These are phyloP conservation scores for Zeugodacus cucurbitae DNA, from an alignment of 1,140 invertebrate genomes.

Conservation along the genomic window DNA sequence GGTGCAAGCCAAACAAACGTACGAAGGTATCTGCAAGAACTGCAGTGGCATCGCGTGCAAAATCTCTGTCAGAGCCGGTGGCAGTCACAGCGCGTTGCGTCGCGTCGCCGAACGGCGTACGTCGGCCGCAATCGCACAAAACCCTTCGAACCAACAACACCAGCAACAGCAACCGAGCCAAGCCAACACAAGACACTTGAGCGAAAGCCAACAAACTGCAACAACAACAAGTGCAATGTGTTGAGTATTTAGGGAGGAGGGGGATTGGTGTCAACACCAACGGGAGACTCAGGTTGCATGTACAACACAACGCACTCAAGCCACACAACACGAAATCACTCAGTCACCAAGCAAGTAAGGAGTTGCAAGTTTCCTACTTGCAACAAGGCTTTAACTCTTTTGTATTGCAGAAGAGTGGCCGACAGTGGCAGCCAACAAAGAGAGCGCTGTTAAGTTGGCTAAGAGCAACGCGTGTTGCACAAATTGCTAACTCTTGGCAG, in stretches of 20 bases:
- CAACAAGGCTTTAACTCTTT: background rate
- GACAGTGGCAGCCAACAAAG: background rate
- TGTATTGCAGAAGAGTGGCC: background rate
- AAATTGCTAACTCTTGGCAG: background rate
- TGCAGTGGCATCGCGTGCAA: conserved; percentile 65
- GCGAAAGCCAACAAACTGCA: background rate
- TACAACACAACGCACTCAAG: conserved; percentile 23
- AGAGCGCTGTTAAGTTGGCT: background rate
- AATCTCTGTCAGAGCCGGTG: conserved; percentile 65
- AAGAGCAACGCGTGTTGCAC: background rate
- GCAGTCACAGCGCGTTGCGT: background rate
- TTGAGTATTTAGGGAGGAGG: background rate
- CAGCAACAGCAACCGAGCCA: conserved; percentile 2
- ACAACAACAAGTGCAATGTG: background rate
- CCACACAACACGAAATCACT: background rate
- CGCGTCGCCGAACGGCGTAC: background rate
- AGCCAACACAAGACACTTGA: background rate
- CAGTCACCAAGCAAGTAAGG: background rate
- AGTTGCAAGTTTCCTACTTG: background rate
- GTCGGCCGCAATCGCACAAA: conserved; percentile 40
- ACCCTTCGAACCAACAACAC: conserved; percentile 35
- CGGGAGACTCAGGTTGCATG: background rate
- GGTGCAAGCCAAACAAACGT: conserved; percentile 63
- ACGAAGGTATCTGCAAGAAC: conserved; percentile 66
- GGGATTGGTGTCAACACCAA: background rate